A percentile compares a stretch with the other conserved stretches of the same genome.
Conservation (phyloP, 2,888 invertebrate genomes). For the Cheilosia variabilis region DNA sequence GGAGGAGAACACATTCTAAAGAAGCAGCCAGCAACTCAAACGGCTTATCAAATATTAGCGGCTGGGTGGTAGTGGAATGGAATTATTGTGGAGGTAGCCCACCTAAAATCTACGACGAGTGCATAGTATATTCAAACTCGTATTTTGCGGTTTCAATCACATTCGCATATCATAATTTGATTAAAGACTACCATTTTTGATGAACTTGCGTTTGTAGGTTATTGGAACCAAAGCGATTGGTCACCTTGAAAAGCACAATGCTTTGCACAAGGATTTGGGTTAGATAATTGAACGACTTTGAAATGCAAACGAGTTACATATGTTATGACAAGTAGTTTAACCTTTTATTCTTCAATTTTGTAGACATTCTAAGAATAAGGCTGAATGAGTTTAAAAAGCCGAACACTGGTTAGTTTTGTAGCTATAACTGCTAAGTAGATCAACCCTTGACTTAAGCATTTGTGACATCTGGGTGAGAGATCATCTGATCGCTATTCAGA, state of each 20-base stretch:
- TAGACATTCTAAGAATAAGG: background rate
- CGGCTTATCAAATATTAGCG: constrained; percentile 63
- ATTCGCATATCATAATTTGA: constrained; percentile 49
- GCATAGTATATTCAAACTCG: constrained; percentile 8
- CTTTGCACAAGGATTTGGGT: background rate
- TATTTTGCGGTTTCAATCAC: constrained; percentile 27
- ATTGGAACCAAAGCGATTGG: constrained; percentile 1
- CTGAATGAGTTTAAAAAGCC: background rate
- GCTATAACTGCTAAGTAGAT: background rate
- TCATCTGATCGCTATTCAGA: too few species aligned
- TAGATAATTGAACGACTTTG: too few species aligned
- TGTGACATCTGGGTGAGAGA: too few species aligned
- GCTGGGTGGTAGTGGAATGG: constrained; percentile 4
- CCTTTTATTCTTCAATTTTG: too few species aligned
- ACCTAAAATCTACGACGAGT: background rate
- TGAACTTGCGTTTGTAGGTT: constrained; percentile 26
- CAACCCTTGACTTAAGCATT: background rate
- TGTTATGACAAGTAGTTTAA: too few species aligned
- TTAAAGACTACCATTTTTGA: constrained; percentile 39
- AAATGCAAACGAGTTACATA: too few species aligned
- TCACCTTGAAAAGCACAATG: constrained; percentile 1
- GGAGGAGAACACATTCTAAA: constrained; percentile 10
- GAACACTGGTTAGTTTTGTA: background rate
- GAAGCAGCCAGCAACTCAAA: constrained; percentile 27
- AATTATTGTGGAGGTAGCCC: constrained; percentile 18